Evolutionary conservation across 2,797 vertebrate genomes (phyloP).

Genomic region (Rallus crepitans): DNA sequence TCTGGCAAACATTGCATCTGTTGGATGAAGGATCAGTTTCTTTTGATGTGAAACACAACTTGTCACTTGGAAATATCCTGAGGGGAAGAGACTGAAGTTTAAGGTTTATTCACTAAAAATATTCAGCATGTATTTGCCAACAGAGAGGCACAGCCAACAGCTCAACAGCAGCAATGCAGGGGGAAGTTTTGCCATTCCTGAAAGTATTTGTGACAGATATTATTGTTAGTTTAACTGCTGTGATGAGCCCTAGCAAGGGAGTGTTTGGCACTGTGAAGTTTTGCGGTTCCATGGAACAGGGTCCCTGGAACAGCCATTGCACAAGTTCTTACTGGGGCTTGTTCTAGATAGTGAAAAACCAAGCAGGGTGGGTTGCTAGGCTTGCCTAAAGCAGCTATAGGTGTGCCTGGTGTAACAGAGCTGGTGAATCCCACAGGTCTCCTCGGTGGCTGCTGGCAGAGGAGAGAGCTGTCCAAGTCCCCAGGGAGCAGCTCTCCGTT

Average conservation of each 20-base stretch:
- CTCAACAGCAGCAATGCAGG: not conserved
- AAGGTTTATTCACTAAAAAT: slow-evolving; percentile 17
- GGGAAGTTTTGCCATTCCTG: not conserved
- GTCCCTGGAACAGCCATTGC: not conserved
- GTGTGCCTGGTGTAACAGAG: not conserved
- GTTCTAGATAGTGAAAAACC: not conserved
- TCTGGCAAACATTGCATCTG: not conserved
- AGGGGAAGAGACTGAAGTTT: not conserved
- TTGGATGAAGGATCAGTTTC: not conserved
- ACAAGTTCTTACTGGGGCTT: fast-evolving
- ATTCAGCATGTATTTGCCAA: not conserved
- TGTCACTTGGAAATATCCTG: not conserved
- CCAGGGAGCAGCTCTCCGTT: not conserved
- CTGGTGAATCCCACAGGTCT: not conserved
- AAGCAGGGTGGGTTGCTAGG: not conserved
- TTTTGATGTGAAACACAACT: not conserved
- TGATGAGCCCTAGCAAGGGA: not conserved
- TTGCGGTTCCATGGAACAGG: fast-evolving
- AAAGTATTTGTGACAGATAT: not conserved
- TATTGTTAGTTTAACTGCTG: not conserved
- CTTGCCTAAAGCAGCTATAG: not conserved
- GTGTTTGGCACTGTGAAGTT: not conserved
- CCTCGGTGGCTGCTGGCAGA: not conserved
- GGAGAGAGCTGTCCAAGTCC: not conserved
- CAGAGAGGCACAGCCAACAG: not conserved